These are phyloP conservation scores for Pseudomyrmex gracilis DNA, from an alignment of 1,140 invertebrate species.

Conservation along the genomic window DNA sequence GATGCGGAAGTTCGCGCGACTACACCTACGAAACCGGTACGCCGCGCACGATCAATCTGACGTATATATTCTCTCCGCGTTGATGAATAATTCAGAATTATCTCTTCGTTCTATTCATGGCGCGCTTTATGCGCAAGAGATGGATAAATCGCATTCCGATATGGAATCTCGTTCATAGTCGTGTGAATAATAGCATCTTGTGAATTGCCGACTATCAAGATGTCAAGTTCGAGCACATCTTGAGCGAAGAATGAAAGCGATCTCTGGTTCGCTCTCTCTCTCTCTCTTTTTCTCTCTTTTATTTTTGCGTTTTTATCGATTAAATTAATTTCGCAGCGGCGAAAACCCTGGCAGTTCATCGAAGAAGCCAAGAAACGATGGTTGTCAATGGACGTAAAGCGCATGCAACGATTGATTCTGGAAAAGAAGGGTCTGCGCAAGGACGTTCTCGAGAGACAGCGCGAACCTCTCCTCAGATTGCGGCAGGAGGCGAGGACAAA, in stretches of 20 bases:
- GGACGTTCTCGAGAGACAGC: conserved; percentile 83
- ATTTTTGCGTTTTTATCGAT: too few relatives aligned
- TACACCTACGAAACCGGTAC: background rate
- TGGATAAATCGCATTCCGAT: background rate
- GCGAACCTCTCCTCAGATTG: conserved; percentile 81
- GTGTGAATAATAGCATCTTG: conserved; percentile 10
- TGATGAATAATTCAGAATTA: conserved; percentile 22
- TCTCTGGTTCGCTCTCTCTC: background rate
- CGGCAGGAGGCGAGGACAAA: conserved; percentile 81
- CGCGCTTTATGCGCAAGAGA: background rate
- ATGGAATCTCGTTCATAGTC: conserved; percentile 3
- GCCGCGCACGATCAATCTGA: conserved; percentile 14
- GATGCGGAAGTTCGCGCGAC: conserved; percentile 32
- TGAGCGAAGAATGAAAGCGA: background rate
- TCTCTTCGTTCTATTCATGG: background rate
- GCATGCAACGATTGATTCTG: conserved; percentile 84
- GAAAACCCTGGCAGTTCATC: conserved; percentile 76
- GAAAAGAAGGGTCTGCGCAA: conserved; percentile 83
- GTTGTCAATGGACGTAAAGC: conserved; percentile 80
- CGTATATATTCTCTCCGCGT: conserved; percentile 16
- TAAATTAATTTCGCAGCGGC: conserved; percentile 59
- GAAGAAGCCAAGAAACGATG: conserved; percentile 80
- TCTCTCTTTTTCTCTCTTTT: background rate
- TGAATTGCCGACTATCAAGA: background rate
- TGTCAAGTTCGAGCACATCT: background rate